phyloP scores from a whole-genome alignment of 2,888 invertebrate genomes.

The Gastrophysa polygoni region DNA sequence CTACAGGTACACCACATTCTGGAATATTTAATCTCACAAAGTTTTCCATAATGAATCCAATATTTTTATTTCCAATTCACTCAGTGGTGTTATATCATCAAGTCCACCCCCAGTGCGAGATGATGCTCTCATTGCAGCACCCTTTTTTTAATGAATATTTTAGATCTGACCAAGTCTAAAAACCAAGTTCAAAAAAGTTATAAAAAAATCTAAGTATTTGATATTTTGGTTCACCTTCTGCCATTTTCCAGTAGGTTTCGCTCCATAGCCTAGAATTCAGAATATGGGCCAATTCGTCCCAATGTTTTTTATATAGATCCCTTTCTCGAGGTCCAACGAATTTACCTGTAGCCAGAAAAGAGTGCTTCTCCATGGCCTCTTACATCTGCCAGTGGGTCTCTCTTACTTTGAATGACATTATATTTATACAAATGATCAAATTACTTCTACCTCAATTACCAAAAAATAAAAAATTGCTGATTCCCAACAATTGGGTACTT shows the following conservation, averaged over 20 bases:
- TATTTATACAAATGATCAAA: too few species aligned
- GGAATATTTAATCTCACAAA: neutral
- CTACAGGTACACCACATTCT: slow-evolving; percentile 7
- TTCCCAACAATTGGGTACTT: too few species aligned
- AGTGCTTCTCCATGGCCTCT: neutral
- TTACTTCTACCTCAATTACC: too few species aligned
- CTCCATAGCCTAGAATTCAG: slow-evolving; percentile 13
- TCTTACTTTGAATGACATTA: too few species aligned
- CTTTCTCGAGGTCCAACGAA: neutral
- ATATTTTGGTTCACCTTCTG: slow-evolving; percentile 9
- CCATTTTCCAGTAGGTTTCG: slow-evolving; percentile 13
- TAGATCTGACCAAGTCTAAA: slow-evolving; percentile 9
- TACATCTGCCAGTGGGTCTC: neutral
- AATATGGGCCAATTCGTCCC: slow-evolving; percentile 8
- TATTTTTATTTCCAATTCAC: slow-evolving; percentile 11
- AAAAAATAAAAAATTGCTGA: too few species aligned
- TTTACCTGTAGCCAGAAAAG: slow-evolving; percentile 1
- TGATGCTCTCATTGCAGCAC: slow-evolving; percentile 6
- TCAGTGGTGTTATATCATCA: slow-evolving; percentile 1
- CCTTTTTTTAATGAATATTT: slow-evolving; percentile 17
- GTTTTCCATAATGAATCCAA: slow-evolving; percentile 6
- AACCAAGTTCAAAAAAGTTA: neutral
- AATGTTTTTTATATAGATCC: slow-evolving; percentile 13
- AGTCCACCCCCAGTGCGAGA: slow-evolving; percentile 10
- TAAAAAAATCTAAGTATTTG: too few species aligned